phyloP scores from a whole-genome alignment of 2,888 invertebrate species.

The Drosophila kokeensis region DNA sequence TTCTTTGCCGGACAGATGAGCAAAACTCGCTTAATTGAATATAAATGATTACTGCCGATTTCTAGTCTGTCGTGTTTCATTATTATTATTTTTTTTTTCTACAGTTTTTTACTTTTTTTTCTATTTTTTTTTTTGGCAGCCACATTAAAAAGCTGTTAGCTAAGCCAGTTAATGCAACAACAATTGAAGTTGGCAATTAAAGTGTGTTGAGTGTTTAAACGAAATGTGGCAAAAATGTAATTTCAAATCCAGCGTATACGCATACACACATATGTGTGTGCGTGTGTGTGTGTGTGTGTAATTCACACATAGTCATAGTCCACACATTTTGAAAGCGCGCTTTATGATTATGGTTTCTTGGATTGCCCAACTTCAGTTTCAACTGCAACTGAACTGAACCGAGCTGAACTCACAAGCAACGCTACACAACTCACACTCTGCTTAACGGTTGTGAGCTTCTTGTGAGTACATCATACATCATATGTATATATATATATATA shows the following conservation, averaged over 20 bases:
- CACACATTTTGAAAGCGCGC: constrained; percentile 70
- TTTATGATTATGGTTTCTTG: constrained; percentile 68
- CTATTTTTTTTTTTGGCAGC: constrained; percentile 41
- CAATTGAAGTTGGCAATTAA: constrained; percentile 72
- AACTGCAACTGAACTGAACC: constrained; percentile 54
- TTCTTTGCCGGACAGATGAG: constrained; percentile 46
- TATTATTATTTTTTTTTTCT: constrained; percentile 18
- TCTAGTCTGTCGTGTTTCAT: constrained; percentile 36
- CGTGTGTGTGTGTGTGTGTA: too few species aligned
- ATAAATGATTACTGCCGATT: constrained; percentile 59
- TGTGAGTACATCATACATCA: neutral
- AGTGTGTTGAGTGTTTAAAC: constrained; percentile 59
- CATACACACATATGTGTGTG: constrained; percentile 8
- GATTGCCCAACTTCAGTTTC: constrained; percentile 62
- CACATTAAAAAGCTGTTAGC: constrained; percentile 54
- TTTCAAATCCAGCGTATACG: constrained; percentile 44
- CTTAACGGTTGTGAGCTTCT: constrained; percentile 43
- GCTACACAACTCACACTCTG: constrained; percentile 57
- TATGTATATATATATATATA: neutral
- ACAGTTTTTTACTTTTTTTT: neutral
- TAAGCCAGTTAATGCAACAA: constrained; percentile 61
- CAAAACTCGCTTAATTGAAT: constrained; percentile 60
- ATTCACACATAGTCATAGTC: constrained; percentile 3
- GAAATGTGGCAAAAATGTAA: constrained; percentile 76
- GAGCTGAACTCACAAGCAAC: constrained; percentile 40